Base-by-base conservation (phyloP, 2,797 vertebrate genomes). In the Siniperca obscura region DNA sequence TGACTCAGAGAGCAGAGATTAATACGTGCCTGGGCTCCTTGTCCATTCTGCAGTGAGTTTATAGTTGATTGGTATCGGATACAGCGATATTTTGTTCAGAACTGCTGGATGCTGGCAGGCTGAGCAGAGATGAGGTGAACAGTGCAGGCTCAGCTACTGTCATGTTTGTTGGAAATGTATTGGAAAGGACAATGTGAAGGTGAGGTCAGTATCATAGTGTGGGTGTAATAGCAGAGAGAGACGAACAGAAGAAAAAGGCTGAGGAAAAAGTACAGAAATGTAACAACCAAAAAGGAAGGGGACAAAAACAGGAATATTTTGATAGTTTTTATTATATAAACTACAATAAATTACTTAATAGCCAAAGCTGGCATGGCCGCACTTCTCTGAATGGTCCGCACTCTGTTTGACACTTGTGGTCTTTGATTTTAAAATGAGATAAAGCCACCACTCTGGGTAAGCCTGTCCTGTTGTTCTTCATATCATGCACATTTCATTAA, bases 351-450 rank as follows among this genome's bases (percentile, higher is more conserved):
- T 22, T 0, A 59, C 52, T 57, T 77, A 6, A 59, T 27, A 30
- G 57, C 0, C 13, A 9, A 52, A 60, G 59, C 30, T 16, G 16
- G 8, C 44, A n/a, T 48, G 5, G 30, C 27, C 36, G 22, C 50
- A 11, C 61, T 76, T 75, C 34, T 74, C 36, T 59, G n/a, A 81
- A 56, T 56, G 19, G 22, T 9, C 61, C 56, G 44, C 61, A 34
- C 56, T 50, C 22, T 62, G 61, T 74, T 82, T 87, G 72, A 78
- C n/a, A 50, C 22, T 69, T 30, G 2, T 42, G 25, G 71, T 38
- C 69, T 82, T 83, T 86, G 78, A 85, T 83, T 61, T 84, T 72
- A 21, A 88, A 81, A 87, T 76, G 3, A 83, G 25, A 69, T 68
- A n/a, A 76, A 75, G 53, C 67, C 65, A 22, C 53, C 53, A 34